A percentile compares a stretch with the other conserved stretches of the same genome.
Conservation (phyloP, 2,888 invertebrate genomes). For the Sceliomorpha sp. region DNA sequence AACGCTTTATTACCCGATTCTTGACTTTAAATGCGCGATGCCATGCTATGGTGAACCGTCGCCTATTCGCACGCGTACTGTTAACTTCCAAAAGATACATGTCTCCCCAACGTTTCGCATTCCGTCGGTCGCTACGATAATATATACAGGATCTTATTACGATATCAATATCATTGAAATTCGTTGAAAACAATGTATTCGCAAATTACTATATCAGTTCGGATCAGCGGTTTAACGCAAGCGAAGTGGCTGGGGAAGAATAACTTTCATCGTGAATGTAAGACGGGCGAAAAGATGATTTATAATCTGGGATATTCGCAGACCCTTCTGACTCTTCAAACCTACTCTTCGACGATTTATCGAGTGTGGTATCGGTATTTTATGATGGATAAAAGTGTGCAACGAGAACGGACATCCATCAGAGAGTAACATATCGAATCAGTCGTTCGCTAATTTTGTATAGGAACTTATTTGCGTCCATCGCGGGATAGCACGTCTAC, state of each 20-base stretch:
- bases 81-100: slow-evolving; percentile 15
- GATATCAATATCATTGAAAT: no score
- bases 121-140: neutral
- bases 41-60: neutral
- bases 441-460: slow-evolving; percentile 71
- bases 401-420: slow-evolving; percentile 45
- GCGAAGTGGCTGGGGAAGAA: neutral
- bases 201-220: neutral
- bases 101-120: neutral
- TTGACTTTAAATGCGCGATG: slow-evolving; percentile 15
- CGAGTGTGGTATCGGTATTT: neutral
- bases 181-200: no score
- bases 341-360: neutral
- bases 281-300: neutral
- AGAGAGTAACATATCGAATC: slow-evolving; percentile 29
- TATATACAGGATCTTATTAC: no score
- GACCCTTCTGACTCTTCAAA: neutral
- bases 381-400: slow-evolving; percentile 1
- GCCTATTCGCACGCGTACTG: neutral
- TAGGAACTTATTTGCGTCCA: slow-evolving; percentile 67
- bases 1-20: slow-evolving; percentile 14
- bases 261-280: neutral
- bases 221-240: neutral
- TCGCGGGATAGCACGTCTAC: no score
- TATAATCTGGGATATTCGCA: neutral